phyloP scores from a whole-genome alignment of 2,888 invertebrate genomes.

The Cerceris ruficornis region DNA sequence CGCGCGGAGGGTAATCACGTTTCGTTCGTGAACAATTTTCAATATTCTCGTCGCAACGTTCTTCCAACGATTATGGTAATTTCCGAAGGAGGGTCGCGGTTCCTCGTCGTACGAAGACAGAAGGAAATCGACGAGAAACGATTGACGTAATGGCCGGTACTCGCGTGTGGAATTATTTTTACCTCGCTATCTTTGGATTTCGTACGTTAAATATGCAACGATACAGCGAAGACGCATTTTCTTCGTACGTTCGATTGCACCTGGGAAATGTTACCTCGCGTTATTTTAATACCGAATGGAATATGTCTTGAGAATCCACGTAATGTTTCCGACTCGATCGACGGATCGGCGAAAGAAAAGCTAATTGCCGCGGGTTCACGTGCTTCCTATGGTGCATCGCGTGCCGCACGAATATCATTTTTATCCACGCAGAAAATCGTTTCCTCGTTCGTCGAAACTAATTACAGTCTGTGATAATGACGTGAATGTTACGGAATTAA shows the following conservation, averaged over 20 bases:
- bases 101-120: slow-evolving; percentile 6
- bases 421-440: slow-evolving; percentile 34
- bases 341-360: slow-evolving; percentile 29
- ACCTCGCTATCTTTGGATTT: too few species aligned
- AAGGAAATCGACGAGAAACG: slow-evolving; percentile 34
- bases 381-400: slow-evolving; percentile 61
- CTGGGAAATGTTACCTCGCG: not conserved
- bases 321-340: slow-evolving; percentile 23
- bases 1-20: slow-evolving; percentile 32
- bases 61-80: slow-evolving; percentile 51
- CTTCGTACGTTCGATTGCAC: too few species aligned
- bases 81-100: slow-evolving; percentile 27
- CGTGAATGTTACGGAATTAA: too few species aligned
- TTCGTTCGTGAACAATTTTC: slow-evolving; percentile 55
- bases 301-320: slow-evolving; percentile 19
- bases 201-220: too few species aligned
- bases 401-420: slow-evolving; percentile 57
- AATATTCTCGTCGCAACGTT: slow-evolving; percentile 45
- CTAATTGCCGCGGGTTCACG: slow-evolving; percentile 48
- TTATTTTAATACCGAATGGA: not conserved
- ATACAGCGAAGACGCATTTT: too few species aligned
- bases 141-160: slow-evolving; percentile 6
- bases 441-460: slow-evolving; percentile 5
- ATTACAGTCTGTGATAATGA: too few species aligned
- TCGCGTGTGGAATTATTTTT: too few species aligned